These are phyloP conservation scores for Sinopyrophorus schimmeli DNA, from an alignment of 2,888 invertebrate genomes.

Conservation along the genomic window DNA sequence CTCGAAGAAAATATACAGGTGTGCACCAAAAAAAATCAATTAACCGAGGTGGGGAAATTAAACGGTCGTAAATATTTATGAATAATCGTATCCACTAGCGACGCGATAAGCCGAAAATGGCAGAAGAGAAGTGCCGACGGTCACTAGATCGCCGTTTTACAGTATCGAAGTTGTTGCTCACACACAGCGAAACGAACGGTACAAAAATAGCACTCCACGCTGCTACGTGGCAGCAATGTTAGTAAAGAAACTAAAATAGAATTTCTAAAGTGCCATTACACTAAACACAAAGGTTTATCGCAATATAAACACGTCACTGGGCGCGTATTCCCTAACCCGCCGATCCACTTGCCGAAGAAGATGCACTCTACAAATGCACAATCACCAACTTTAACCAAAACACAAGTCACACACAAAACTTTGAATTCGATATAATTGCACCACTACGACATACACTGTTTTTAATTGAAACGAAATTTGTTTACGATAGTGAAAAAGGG, in stretches of 20 bases:
- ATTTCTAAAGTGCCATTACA: constrained; percentile 38
- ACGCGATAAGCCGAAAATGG: constrained; percentile 26
- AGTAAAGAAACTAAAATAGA: constrained; percentile 40
- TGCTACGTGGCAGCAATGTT: constrained; percentile 43
- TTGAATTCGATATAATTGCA: constrained; percentile 1
- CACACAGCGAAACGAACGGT: constrained; percentile 37
- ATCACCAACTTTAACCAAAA: constrained; percentile 9
- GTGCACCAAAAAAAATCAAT: too few species aligned
- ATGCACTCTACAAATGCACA: constrained; percentile 15
- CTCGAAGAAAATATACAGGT: background rate
- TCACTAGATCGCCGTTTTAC: constrained; percentile 20
- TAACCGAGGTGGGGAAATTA: constrained; percentile 1
- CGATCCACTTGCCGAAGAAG: constrained; percentile 27
- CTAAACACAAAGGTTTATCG: constrained; percentile 44
- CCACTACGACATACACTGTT: constrained; percentile 16
- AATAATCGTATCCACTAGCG: constrained; percentile 13
- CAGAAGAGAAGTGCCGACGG: constrained; percentile 20
- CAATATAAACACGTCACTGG: constrained; percentile 42
- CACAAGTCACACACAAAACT: background rate
- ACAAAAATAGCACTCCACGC: constrained; percentile 39
- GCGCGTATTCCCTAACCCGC: constrained; percentile 25
- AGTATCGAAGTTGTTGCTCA: constrained; percentile 16
- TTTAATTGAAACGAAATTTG: constrained; percentile 15
- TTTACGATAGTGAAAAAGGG: constrained; percentile 29
- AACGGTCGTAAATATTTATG: constrained; percentile 13